phyloP scores from a whole-genome alignment of 2,888 invertebrate species.

The Clivina fossor region DNA sequence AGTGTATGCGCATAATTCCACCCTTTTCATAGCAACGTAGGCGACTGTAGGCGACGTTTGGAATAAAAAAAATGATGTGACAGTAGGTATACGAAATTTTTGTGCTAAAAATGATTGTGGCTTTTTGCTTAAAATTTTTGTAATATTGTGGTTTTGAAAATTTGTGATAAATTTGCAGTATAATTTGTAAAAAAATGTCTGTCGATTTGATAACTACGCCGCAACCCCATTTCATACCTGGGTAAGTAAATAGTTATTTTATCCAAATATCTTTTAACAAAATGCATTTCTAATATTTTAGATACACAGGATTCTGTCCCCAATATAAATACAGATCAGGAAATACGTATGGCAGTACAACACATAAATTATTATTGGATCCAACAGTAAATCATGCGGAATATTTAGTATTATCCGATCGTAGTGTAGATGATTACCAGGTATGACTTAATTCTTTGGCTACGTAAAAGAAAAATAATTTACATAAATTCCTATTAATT shows the following conservation, averaged over 20 bases:
- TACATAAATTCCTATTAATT: conserved; percentile 13
- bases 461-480: background rate
- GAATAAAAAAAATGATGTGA: background rate
- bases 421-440: conserved; percentile 65
- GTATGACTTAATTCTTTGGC: conserved; percentile 51
- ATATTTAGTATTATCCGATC: conserved; percentile 66
- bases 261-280: background rate
- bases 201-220: conserved; percentile 64
- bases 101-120: background rate
- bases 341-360: conserved; percentile 72
- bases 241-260: conserved; percentile 54
- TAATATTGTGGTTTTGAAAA: background rate
- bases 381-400: conserved; percentile 73
- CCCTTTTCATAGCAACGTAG: too few species aligned
- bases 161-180: background rate
- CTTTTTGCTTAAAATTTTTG: background rate
- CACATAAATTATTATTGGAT: conserved; percentile 73
- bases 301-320: conserved; percentile 77
- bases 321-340: conserved; percentile 74
- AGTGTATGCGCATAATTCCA: too few species aligned
- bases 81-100: background rate
- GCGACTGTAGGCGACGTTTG: background rate
- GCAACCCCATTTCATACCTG: conserved; percentile 74
- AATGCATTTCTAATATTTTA: conserved; percentile 45
- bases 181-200: conserved; percentile 55